These are phyloP conservation scores for Proctacanthus coquilletti DNA, from an alignment of 1,140 invertebrate species.

Conservation along the genomic window DNA sequence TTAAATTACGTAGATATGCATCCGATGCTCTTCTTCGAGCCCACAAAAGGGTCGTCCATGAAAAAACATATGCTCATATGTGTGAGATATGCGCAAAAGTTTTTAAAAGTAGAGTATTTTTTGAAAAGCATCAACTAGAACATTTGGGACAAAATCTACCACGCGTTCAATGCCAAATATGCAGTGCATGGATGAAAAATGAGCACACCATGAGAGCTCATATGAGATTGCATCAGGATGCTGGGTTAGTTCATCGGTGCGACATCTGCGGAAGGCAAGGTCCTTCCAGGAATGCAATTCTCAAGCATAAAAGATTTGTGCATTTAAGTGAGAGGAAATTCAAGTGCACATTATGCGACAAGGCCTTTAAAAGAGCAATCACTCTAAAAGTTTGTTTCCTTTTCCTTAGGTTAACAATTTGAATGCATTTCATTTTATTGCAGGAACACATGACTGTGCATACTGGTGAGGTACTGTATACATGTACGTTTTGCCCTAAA, in stretches of 20 bases:
- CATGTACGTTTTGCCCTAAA: conserved; percentile 19
- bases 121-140: conserved; percentile 21
- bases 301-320: conserved; percentile 23
- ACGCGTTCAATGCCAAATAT: conserved; percentile 19
- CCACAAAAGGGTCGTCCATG: conserved; percentile 15
- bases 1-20: too few relatives aligned
- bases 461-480: conserved; percentile 21
- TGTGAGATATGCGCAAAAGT: conserved; percentile 21
- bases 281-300: conserved; percentile 18
- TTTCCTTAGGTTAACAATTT: neutral
- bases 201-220: conserved; percentile 22
- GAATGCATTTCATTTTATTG: conserved; percentile 3
- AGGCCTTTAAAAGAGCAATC: conserved; percentile 20
- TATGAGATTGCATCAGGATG: conserved; percentile 16
- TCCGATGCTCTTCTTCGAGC: conserved; percentile 10
- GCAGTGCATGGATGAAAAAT: conserved; percentile 21
- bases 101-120: conserved; percentile 21
- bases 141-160: conserved; percentile 18
- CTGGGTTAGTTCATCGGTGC: conserved; percentile 17
- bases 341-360: conserved; percentile 19
- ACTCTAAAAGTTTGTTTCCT: conserved; percentile 13
- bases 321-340: conserved; percentile 18
- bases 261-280: conserved; percentile 18
- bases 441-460: conserved; percentile 28
- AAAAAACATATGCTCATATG: conserved; percentile 19